These are phyloP conservation scores for Pinctada fucata DNA, from an alignment of 2,888 invertebrate species.

Conservation along the genomic window DNA sequence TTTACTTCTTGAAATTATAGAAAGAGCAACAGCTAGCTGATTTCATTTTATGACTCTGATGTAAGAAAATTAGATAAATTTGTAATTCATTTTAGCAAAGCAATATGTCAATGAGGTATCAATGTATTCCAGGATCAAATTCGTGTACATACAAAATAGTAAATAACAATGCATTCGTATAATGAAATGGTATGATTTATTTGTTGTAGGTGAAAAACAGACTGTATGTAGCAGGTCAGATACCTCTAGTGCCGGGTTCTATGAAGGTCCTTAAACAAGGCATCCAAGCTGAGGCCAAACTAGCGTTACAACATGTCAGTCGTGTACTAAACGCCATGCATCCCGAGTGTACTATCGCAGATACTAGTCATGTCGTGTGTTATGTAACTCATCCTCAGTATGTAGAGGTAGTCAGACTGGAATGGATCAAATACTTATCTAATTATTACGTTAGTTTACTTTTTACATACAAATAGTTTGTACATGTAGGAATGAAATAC, in stretches of 20 bases:
- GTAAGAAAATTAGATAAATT: too few relatives aligned
- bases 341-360: constrained; percentile 85
- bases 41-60: too few relatives aligned
- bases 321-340: constrained; percentile 88
- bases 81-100: too few relatives aligned
- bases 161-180: too few relatives aligned
- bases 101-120: too few relatives aligned
- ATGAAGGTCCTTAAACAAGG: constrained; percentile 87
- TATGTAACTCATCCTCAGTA: constrained; percentile 87
- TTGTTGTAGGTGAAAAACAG: constrained; percentile 85
- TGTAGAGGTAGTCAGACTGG: constrained; percentile 86
- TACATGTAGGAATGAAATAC: not conserved
- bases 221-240: constrained; percentile 93
- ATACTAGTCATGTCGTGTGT: constrained; percentile 92
- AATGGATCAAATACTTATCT: constrained; percentile 83
- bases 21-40: too few relatives aligned
- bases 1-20: too few relatives aligned
- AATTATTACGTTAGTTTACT: not conserved
- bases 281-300: constrained; percentile 85
- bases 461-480: not conserved
- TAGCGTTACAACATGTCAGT: constrained; percentile 89
- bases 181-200: too few relatives aligned
- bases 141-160: too few relatives aligned
- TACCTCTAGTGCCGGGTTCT: constrained; percentile 90
- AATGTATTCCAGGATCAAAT: too few relatives aligned